Percentiles rank a stretch among this genome's conserved stretches.
Conservation (phyloP, 2,113 vertebrate species). For the Brachionichthys hirsutus region DNA sequence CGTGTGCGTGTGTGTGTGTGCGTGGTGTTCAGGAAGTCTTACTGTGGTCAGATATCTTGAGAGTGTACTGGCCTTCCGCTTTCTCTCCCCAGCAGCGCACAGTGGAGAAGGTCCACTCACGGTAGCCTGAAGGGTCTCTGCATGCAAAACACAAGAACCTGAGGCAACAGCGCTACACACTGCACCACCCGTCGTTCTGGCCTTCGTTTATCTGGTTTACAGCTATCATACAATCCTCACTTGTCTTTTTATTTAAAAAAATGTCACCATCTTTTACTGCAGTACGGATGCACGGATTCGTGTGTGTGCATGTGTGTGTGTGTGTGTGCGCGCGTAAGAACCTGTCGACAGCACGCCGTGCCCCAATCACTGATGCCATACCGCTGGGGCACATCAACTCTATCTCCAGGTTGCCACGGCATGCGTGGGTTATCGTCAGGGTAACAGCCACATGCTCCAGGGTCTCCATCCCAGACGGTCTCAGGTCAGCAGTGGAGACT, state of each 20-base stretch:
- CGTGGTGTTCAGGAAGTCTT: conserved; percentile 23
- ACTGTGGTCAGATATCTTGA: conserved; percentile 86
- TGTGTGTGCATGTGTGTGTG: neutral
- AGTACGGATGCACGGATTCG: no score
- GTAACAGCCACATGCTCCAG: conserved; percentile 93
- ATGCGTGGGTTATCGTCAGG: conserved; percentile 84
- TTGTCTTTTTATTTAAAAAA: no score
- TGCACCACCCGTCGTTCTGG: no score
- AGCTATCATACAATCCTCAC: no score
- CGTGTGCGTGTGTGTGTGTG: neutral
- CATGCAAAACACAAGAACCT: neutral
- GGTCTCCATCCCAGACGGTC: conserved; percentile 88
- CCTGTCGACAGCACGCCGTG: conserved; percentile 86
- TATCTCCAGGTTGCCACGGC: conserved; percentile 88
- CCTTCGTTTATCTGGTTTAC: no score
- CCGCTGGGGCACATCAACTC: conserved; percentile 89
- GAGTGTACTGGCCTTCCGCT: conserved; percentile 84
- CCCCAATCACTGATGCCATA: conserved; percentile 88
- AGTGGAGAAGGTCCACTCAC: conserved; percentile 95
- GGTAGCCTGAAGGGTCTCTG: conserved; percentile 85
- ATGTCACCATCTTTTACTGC: no score
- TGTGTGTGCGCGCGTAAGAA: conserved; percentile 40
- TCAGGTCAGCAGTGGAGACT: conserved; percentile 83
- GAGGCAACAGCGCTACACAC: no score
- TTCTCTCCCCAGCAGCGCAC: conserved; percentile 96